Evolutionary conservation across 2,888 invertebrate species (phyloP).

Genomic region (Cylloceria caligata): DNA sequence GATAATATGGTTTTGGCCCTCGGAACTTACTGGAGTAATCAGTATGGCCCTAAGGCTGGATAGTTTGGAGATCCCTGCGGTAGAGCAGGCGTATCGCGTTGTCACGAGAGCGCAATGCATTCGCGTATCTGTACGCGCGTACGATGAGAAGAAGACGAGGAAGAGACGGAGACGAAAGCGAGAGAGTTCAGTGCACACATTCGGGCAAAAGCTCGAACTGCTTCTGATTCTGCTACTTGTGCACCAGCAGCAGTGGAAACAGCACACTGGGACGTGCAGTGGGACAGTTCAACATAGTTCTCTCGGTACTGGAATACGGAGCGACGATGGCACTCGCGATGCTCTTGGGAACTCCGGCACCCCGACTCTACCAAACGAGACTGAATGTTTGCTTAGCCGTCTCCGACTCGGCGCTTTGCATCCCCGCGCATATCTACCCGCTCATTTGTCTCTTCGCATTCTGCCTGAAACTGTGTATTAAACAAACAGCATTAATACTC

Average conservation of each 20-base stretch:
- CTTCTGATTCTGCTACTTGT: conserved; percentile 25
- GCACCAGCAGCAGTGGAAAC: conserved; percentile 19
- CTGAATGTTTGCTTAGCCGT: conserved; percentile 79
- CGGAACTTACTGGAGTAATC: too few species aligned
- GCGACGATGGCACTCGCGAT: conserved; percentile 32
- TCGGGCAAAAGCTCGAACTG: conserved; percentile 18
- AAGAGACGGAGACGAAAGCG: conserved; percentile 34
- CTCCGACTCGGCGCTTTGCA: conserved; percentile 75
- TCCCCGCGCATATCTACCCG: conserved; percentile 71
- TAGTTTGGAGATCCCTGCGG: too few species aligned
- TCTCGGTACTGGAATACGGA: conserved; percentile 41
- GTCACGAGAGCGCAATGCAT: conserved; percentile 32
- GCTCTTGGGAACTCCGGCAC: conserved; percentile 9
- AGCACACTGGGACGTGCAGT: conserved; percentile 58
- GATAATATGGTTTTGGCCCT: too few species aligned
- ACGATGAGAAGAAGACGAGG: conserved; percentile 16
- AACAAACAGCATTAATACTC: conserved; percentile 78
- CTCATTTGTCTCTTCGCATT: conserved; percentile 77
- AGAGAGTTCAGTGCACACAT: conserved; percentile 44
- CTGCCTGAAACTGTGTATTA: conserved; percentile 72
- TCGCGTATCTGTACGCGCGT: conserved; percentile 21
- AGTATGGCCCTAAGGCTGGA: too few species aligned
- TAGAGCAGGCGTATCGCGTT: conserved; percentile 21
- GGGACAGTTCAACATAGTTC: conserved; percentile 54
- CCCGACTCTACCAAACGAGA: conserved; percentile 71